A percentile compares a stretch with the other conserved stretches of the same genome.
Evolutionary conservation across 2,888 invertebrate species (phyloP).

Genomic region (Orthosia gracilis): DNA sequence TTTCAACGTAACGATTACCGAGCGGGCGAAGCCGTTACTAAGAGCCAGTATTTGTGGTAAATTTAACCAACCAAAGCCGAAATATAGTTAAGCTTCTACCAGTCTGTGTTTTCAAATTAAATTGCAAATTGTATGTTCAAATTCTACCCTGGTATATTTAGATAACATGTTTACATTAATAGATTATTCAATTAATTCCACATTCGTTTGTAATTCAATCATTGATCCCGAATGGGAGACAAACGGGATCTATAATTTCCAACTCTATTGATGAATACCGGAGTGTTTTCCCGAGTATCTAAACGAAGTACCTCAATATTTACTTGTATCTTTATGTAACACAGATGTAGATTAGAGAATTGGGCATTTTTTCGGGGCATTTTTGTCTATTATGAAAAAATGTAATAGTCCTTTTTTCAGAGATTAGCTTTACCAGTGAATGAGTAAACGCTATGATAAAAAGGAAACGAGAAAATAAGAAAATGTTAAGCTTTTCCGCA

Average conservation of each 20-base stretch:
- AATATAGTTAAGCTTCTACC: background rate
- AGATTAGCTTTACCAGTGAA: background rate
- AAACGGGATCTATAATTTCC: constrained; percentile 10
- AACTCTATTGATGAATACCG: background rate
- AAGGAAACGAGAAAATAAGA: background rate
- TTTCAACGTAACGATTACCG: too few relatives aligned
- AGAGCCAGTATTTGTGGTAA: background rate
- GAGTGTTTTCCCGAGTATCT: background rate
- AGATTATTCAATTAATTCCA: constrained; percentile 14
- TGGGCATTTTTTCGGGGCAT: background rate
- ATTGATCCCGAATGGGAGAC: constrained; percentile 9
- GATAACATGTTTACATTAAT: constrained; percentile 1
- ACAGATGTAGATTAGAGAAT: background rate
- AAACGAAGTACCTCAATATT: constrained; percentile 3
- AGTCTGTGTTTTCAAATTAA: background rate
- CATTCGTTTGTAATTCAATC: constrained; percentile 9
- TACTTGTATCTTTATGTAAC: background rate
- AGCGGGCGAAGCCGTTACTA: too few relatives aligned
- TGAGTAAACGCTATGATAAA: background rate
- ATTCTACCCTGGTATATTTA: background rate
- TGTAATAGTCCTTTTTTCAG: background rate
- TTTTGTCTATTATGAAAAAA: background rate
- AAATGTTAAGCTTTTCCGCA: constrained; percentile 8
- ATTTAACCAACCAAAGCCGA: background rate
- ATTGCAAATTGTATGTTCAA: background rate